phyloP scores from a whole-genome alignment of 2,797 vertebrate species.

The Sebastes baramenuke region DNA sequence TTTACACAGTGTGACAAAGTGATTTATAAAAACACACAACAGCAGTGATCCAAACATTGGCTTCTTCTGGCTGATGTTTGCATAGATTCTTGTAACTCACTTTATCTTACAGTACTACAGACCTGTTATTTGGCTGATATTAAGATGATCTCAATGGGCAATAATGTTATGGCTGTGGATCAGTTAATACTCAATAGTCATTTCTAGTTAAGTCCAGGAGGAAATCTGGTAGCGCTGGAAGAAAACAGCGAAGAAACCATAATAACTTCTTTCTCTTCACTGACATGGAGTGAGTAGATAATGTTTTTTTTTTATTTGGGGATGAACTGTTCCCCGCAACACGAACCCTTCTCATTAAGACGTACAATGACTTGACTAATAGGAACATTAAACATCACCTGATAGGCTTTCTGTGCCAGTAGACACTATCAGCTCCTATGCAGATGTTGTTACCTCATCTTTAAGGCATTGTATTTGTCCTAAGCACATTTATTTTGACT shows the following conservation, averaged over 20 bases:
- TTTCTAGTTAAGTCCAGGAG: background rate
- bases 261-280: background rate
- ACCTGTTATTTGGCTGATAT: background rate
- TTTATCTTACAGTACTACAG: background rate
- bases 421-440: background rate
- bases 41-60: background rate
- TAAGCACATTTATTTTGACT: background rate
- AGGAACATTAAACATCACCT: background rate
- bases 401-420: background rate
- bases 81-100: background rate
- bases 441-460: background rate
- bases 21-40: conserved; percentile 15
- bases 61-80: background rate
- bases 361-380: background rate
- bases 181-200: background rate
- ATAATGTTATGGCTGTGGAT: background rate
- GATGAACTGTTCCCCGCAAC: background rate
- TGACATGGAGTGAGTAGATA: background rate
- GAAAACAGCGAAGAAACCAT: background rate
- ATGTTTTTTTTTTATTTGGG: background rate
- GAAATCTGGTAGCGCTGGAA: background rate
- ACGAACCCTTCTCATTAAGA: background rate
- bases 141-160: background rate
- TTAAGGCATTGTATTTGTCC: background rate
- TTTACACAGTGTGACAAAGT: conserved; percentile 1